Evolutionary conservation across 2,888 invertebrate genomes (phyloP).

Genomic region (Kryphioiulus occultus): DNA sequence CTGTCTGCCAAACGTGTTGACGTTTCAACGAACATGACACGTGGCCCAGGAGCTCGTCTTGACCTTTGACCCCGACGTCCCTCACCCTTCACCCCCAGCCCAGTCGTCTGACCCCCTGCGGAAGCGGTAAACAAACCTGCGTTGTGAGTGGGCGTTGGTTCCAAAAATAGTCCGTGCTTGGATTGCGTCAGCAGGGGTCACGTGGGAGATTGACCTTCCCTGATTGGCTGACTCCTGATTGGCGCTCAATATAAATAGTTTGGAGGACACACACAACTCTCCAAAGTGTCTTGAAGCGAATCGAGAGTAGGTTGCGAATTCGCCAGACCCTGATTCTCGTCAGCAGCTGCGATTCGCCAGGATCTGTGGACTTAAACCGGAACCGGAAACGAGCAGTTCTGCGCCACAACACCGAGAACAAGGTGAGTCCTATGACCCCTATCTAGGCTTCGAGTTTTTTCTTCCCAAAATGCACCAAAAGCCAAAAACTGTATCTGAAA

Average conservation of each 20-base stretch:
- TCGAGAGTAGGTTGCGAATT: neutral
- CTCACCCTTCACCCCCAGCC: no score
- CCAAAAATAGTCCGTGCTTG: neutral
- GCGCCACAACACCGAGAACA: neutral
- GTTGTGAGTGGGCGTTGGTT: no score
- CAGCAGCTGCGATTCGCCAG: neutral
- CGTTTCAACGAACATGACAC: no score
- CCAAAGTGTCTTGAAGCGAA: neutral
- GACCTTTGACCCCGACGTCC: neutral
- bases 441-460: no score
- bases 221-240: neutral
- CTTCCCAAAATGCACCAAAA: no score
- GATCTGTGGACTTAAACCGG: neutral
- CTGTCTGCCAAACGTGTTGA: no score
- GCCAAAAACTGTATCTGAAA: no score
- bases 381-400: neutral
- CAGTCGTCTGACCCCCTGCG: neutral
- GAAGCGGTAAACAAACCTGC: neutral
- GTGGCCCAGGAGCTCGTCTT: neutral
- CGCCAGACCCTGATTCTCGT: neutral
- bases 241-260: neutral
- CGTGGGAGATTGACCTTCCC: neutral
- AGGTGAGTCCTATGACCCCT: neutral
- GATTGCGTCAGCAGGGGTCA: neutral
- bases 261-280: neutral